phyloP scores from a whole-genome alignment of 2,888 invertebrate genomes.

The Odontocolon sp. region DNA sequence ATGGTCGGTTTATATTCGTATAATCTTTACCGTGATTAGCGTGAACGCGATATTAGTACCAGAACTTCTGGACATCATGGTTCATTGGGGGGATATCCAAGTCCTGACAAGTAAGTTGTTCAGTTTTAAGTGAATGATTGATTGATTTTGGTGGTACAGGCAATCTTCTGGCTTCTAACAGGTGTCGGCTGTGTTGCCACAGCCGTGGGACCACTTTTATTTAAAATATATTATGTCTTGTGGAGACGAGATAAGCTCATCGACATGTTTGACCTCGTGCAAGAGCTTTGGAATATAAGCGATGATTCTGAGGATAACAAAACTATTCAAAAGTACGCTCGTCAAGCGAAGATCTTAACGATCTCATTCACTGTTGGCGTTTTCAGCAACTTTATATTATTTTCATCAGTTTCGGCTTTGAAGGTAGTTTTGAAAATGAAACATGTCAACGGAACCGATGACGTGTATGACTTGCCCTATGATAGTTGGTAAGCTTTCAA shows the following conservation, averaged over 20 bases:
- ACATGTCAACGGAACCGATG: constrained; percentile 4
- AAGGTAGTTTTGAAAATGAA: constrained; percentile 38
- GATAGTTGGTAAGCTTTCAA: constrained; percentile 59
- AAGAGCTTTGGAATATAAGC: constrained; percentile 51
- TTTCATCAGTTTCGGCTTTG: constrained; percentile 22
- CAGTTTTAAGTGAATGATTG: no score
- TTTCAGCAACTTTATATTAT: no score
- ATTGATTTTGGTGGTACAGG: neutral
- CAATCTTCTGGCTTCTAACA: constrained; percentile 5
- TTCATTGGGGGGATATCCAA: constrained; percentile 57
- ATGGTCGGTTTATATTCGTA: constrained; percentile 53
- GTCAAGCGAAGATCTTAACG: constrained; percentile 48
- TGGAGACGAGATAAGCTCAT: constrained; percentile 18
- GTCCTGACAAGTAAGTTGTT: constrained; percentile 59
- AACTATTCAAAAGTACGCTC: constrained; percentile 47
- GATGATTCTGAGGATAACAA: constrained; percentile 45
- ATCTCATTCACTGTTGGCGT: constrained; percentile 41
- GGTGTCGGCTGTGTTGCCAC: constrained; percentile 59
- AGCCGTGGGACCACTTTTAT: constrained; percentile 50
- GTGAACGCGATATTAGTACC: constrained; percentile 59
- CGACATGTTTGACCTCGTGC: constrained; percentile 50
- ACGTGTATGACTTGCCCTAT: constrained; percentile 54
- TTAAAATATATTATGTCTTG: constrained; percentile 62
- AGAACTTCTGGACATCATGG: constrained; percentile 48
- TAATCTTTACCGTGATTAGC: constrained; percentile 46